Evolutionary conservation across 2,797 vertebrate genomes (phyloP).

Genomic region (Hydrophis major): DNA sequence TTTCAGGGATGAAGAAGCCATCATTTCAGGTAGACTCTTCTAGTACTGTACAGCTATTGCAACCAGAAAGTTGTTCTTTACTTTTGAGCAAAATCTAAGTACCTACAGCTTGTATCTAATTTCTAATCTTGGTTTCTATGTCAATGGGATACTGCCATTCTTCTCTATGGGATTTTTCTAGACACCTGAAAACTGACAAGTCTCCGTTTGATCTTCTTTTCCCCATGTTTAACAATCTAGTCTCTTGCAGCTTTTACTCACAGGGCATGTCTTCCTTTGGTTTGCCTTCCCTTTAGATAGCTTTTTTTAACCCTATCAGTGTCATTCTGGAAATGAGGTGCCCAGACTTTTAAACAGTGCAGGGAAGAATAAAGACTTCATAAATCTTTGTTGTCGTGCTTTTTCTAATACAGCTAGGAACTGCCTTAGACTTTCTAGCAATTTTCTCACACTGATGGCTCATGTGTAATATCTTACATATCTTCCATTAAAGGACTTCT

Average conservation of each 20-base stretch:
- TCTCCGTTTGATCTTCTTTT: neutral
- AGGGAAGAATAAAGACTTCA: neutral
- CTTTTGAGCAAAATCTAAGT: neutral
- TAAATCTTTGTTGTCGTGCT: neutral
- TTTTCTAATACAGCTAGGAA: neutral
- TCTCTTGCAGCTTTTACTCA: neutral
- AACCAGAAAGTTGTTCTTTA: neutral
- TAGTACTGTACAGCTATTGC: neutral
- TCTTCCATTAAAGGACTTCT: neutral
- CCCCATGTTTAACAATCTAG: neutral
- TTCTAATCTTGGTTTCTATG: neutral
- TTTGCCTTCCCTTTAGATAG: neutral
- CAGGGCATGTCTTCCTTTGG: neutral
- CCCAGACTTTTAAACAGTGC: neutral
- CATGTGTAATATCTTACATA: neutral
- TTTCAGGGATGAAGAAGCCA: neutral
- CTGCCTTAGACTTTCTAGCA: neutral
- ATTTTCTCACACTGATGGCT: neutral
- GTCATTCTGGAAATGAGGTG: neutral
- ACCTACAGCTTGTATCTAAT: neutral
- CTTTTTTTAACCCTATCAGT: neutral
- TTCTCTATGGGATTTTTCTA: neutral
- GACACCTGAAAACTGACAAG: neutral
- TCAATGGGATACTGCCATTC: neutral
- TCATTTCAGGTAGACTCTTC: neutral